Evolutionary conservation across 2,888 invertebrate species (phyloP), one percentile per base, ranked within the genome.

Genomic region (Eremobia ochroleuca): DNA sequence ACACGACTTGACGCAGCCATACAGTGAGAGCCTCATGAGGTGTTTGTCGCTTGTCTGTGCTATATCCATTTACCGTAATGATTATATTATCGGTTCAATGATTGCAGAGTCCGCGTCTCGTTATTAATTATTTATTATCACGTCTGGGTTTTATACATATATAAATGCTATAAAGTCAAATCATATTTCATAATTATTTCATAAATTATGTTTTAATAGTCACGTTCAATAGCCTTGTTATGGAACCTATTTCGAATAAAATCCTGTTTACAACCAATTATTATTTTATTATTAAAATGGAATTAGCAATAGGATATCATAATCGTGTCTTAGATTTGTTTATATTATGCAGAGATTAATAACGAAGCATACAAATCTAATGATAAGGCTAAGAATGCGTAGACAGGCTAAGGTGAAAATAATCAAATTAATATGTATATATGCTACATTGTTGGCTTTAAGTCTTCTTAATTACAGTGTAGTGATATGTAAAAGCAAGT

Each of bases 201-300:
- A 18, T 52, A 25, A 0, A 31, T 46, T 15, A 49, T 15, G 15
- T 9, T 46, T 31, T 31, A 31, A 58, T 28, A 76, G 8, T 1
- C 9, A 58, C 15, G 37, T 34, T 66, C 25, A 46, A 46, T 68
- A 21, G 18, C 46, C 8, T 52, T 18, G 18, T 43, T 76, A 11
- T 0, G 9, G 9, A 59, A 46, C 6, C 25, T 40, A 61, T 66
- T 67, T 58, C 25, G n/a, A 21, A 58, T 58, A n/a, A 67, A 79
- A 46, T 37, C 31, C 21, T 58, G 21, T 79, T 70, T 31, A 77
- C 40, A 25, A 81, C 15, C 43, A 61, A 61, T 34, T 59, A 40
- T 28, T 71, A 34, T 40, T 80, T 66, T 55, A 80, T 40, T 72
- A 43, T 2, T 31, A 70, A n/a, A 40, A 34, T 59, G 1, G n/a